phyloP scores from a whole-genome alignment of 2,113 vertebrate species.

The Larimichthys crocea region DNA sequence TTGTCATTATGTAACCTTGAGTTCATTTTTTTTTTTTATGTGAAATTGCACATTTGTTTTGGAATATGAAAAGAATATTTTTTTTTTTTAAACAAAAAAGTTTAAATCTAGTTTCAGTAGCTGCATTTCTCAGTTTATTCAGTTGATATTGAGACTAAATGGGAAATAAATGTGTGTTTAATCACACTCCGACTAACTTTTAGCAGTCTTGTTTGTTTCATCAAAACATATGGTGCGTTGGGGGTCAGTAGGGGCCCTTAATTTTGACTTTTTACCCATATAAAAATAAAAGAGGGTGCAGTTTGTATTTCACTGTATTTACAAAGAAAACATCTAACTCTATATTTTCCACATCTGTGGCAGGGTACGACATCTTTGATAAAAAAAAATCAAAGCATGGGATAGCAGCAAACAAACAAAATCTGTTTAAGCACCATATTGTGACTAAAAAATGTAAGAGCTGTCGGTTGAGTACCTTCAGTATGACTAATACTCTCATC shows the following conservation, averaged over 20 bases:
- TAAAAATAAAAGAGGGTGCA: neutral
- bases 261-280: too few species aligned
- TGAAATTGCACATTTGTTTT: neutral
- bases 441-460: neutral
- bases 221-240: too few species aligned
- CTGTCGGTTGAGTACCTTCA: slow-evolving; percentile 15
- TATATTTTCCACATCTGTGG: neutral
- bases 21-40: neutral
- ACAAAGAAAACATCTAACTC: neutral
- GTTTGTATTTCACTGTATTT: neutral
- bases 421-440: neutral
- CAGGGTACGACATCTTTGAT: neutral
- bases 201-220: too few species aligned
- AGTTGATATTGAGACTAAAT: neutral
- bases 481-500: slow-evolving; percentile 40
- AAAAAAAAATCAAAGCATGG: neutral
- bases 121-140: neutral
- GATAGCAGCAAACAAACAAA: neutral
- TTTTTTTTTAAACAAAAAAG: too few species aligned
- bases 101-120: too few species aligned
- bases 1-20: neutral
- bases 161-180: neutral
- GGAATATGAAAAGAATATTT: too few species aligned
- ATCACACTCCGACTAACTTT: neutral
- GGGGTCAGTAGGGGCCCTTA: too few species aligned